Percentiles rank a stretch among this genome's conserved stretches.
These are phyloP conservation scores for Propithecus coquereli DNA, from an alignment of 2,113 vertebrate species.

Conservation along the genomic window DNA sequence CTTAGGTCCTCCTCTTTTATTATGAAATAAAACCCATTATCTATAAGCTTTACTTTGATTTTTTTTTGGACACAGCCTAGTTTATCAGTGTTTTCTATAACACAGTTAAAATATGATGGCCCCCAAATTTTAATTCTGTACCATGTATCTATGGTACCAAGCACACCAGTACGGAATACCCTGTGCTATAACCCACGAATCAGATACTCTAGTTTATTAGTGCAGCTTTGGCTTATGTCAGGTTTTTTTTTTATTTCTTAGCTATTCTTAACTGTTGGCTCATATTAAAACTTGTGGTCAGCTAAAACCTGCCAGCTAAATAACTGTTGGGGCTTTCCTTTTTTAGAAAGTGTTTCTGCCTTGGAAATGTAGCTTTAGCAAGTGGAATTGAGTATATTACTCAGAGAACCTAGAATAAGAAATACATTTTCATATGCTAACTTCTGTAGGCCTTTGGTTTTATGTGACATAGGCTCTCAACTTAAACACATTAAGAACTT, in stretches of 20 bases:
- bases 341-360: conserved; percentile 37
- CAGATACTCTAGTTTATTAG: neutral
- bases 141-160: neutral
- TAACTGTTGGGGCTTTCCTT: neutral
- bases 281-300: conserved; percentile 25
- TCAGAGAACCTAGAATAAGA: conserved; percentile 29
- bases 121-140: neutral
- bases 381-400: neutral
- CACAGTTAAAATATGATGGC: conserved; percentile 46
- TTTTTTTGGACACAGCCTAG: conserved; percentile 32
- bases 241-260: neutral
- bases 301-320: conserved; percentile 18
- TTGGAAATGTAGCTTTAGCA: conserved; percentile 11
- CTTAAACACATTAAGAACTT: conserved; percentile 13
- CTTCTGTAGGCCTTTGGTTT: neutral
- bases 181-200: neutral
- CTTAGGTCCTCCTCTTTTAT: neutral
- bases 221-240: neutral
- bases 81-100: conserved; percentile 39
- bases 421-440: neutral
- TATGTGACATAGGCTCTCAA: neutral
- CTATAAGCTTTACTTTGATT: conserved; percentile 46
- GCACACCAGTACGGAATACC: neutral
- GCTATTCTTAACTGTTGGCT: conserved; percentile 38
- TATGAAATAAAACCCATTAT: conserved; percentile 13